Evolutionary conservation across 2,113 vertebrate species (phyloP).

Genomic region (Dunckerocampus dactyliophorus): DNA sequence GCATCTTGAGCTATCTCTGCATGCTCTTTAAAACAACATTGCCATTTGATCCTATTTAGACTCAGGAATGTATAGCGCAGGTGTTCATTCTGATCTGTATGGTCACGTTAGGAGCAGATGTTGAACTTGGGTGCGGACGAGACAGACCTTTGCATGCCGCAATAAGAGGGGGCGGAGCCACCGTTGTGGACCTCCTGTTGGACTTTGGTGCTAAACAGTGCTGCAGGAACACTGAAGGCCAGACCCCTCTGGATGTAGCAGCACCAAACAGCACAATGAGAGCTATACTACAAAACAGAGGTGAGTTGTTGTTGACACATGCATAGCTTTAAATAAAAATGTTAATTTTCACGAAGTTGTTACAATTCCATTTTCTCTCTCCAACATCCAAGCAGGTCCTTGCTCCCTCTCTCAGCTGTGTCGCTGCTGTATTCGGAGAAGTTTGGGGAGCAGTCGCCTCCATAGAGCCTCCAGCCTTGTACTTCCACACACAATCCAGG

Average conservation of each 20-base stretch:
- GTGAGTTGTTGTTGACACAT: slow-evolving; percentile 21
- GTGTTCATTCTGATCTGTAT: not conserved
- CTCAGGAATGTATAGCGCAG: not conserved
- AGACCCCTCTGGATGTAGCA: slow-evolving; percentile 79
- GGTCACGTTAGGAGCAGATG: slow-evolving; percentile 74
- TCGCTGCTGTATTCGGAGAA: slow-evolving; percentile 78
- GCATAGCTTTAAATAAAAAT: not conserved
- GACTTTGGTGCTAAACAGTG: slow-evolving; percentile 82
- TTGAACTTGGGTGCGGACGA: slow-evolving; percentile 68
- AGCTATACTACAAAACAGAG: slow-evolving; percentile 61
- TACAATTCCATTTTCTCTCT: not conserved
- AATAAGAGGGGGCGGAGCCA: slow-evolving; percentile 61
- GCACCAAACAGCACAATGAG: slow-evolving; percentile 71
- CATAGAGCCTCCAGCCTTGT: slow-evolving; percentile 68
- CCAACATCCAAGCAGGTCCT: slow-evolving; percentile 67
- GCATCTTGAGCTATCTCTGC: too few species aligned
- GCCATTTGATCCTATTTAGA: too few species aligned
- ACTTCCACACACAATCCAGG: slow-evolving; percentile 79
- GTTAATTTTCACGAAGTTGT: not conserved
- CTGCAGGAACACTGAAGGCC: slow-evolving; percentile 77
- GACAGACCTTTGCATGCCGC: slow-evolving; percentile 85
- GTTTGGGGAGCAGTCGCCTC: slow-evolving; percentile 76
- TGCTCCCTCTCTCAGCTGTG: slow-evolving; percentile 80
- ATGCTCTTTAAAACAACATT: too few species aligned
- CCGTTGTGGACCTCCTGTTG: slow-evolving; percentile 75